Evolutionary conservation across 2,888 invertebrate species (phyloP).

Genomic region (Lacanobia wlatinum): DNA sequence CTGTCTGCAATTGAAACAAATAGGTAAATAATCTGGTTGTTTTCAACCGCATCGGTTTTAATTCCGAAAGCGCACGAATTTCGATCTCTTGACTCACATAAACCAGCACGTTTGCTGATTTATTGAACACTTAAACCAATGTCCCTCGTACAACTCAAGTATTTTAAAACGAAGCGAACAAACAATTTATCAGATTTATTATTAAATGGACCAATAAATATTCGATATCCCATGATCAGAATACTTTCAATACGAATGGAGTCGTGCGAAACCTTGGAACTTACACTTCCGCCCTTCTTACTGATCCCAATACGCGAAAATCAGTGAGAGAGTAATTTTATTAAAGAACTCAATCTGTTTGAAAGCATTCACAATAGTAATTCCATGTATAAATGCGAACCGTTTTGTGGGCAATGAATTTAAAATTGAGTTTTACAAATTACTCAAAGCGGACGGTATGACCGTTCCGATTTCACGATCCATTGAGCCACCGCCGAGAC

Average conservation of each 20-base stretch:
- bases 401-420: conserved; percentile 61
- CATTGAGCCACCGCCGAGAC: conserved; percentile 74
- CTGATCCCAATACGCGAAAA: conserved; percentile 26
- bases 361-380: conserved; percentile 55
- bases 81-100: conserved; percentile 68
- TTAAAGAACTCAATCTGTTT: conserved; percentile 35
- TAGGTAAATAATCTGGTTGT: conserved; percentile 60
- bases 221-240: conserved; percentile 38
- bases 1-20: conserved; percentile 27
- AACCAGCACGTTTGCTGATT: conserved; percentile 75
- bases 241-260: conserved; percentile 23
- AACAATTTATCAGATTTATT: conserved; percentile 70
- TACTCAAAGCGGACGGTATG: conserved; percentile 64
- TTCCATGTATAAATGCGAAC: conserved; percentile 41
- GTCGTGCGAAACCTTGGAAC: conserved; percentile 6
- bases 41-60: conserved; percentile 63
- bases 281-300: conserved; percentile 2
- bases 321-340: conserved; percentile 41
- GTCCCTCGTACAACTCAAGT: conserved; percentile 74
- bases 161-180: conserved; percentile 76
- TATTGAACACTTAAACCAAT: conserved; percentile 80
- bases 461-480: conserved; percentile 75
- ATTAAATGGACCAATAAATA: conserved; percentile 47
- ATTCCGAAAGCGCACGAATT: conserved; percentile 65
- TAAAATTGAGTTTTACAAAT: conserved; percentile 63